These are phyloP conservation scores for Malacosoma neustria DNA, from an alignment of 2,888 invertebrate species.

Conservation along the genomic window DNA sequence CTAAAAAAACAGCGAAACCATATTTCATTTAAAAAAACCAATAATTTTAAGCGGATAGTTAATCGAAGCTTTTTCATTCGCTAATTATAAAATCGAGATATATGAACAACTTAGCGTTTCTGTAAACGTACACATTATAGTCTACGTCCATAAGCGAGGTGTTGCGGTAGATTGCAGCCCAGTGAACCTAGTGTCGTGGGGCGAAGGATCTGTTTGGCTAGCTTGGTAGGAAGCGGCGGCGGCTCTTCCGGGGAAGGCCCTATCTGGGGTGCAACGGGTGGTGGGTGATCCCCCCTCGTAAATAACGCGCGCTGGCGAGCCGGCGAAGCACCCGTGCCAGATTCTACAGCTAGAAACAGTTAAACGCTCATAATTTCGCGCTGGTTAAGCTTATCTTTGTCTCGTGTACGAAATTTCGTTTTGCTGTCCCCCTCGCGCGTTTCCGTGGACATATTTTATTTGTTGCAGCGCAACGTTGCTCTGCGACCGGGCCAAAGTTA, in stretches of 20 bases:
- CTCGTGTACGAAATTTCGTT: conserved; percentile 70
- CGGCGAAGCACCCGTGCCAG: conserved; percentile 74
- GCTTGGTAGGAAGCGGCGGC: conserved; percentile 27
- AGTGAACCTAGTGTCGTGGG: conserved; percentile 23
- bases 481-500: conserved; percentile 67
- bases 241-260: conserved; percentile 68
- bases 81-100: conserved; percentile 53
- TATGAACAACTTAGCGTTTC: conserved; percentile 33
- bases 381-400: conserved; percentile 75
- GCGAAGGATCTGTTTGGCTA: conserved; percentile 18
- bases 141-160: conserved; percentile 57
- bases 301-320: conserved; percentile 74
- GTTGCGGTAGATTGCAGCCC: conserved; percentile 30
- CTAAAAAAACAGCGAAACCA: too few relatives aligned
- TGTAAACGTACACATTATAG: conserved; percentile 50
- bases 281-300: conserved; percentile 57
- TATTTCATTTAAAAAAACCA: too few relatives aligned
- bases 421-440: conserved; percentile 59
- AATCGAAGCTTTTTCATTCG: too few relatives aligned
- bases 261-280: conserved; percentile 64
- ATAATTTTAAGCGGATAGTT: too few relatives aligned
- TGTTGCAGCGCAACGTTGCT: conserved; percentile 58
- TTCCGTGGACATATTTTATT: conserved; percentile 69
- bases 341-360: conserved; percentile 75
- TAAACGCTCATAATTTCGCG: conserved; percentile 75